A percentile compares a stretch with the other conserved stretches of the same genome.
Conservation (phyloP, 2,113 vertebrate genomes). For the Poeciliopsis turrubarensis region DNA sequence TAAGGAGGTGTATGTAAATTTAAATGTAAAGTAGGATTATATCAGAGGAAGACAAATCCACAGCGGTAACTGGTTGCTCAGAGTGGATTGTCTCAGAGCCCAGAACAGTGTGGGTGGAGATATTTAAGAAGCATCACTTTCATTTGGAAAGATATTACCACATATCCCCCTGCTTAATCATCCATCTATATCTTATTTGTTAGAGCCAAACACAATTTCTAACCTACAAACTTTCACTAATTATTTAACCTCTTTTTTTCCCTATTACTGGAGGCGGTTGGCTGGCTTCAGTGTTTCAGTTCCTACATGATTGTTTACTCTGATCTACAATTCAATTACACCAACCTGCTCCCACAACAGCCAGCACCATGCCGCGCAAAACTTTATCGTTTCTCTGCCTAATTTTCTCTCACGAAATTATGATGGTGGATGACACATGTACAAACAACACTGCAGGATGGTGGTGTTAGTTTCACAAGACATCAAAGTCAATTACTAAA, state of each 20-base stretch:
- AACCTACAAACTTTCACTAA: slow-evolving; percentile 27
- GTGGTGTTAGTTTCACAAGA: slow-evolving; percentile 10
- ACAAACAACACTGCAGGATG: neutral
- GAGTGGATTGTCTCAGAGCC: slow-evolving; percentile 47
- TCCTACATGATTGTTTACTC: neutral
- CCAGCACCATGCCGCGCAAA: neutral
- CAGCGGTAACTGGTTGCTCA: slow-evolving; percentile 3
- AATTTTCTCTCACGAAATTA: neutral
- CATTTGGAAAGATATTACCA: slow-evolving; percentile 22
- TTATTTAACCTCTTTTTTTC: slow-evolving; percentile 29
- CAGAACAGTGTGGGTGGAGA: slow-evolving; percentile 61
- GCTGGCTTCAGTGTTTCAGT: neutral
- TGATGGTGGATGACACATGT: neutral
- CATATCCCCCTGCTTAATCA: slow-evolving; percentile 46
- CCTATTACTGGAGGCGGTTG: neutral
- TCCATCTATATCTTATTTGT: slow-evolving; percentile 35
- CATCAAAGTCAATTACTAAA: slow-evolving; percentile 13
- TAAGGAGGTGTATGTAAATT: neutral
- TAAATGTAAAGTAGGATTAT: slow-evolving; percentile 4
- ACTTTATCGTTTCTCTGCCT: neutral
- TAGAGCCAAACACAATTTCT: slow-evolving; percentile 33
- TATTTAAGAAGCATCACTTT: slow-evolving; percentile 53
- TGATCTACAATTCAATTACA: slow-evolving; percentile 20
- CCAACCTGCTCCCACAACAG: neutral
- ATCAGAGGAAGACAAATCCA: slow-evolving; percentile 12